A percentile compares a stretch with the other conserved stretches of the same genome.
phyloP scores from a whole-genome alignment of 2,797 vertebrate genomes.

The Danio jaintianensis region DNA sequence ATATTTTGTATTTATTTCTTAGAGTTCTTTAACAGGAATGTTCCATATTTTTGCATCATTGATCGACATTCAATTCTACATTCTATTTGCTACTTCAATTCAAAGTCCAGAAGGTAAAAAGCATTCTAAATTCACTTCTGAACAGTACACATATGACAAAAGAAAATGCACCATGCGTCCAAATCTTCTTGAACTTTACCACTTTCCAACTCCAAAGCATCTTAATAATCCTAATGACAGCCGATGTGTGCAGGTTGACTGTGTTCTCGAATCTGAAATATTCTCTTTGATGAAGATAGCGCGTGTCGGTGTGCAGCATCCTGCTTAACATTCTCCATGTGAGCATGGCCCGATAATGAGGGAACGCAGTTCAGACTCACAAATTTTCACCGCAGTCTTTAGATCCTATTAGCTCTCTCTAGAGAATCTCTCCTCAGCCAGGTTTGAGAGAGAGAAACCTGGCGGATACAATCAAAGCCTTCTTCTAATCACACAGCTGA shows the following conservation, averaged over 20 bases:
- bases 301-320: conserved; percentile 20
- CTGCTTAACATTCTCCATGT: conserved; percentile 47
- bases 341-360: conserved; percentile 49
- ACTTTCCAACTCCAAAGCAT: conserved; percentile 4
- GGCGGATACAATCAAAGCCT: conserved; percentile 40
- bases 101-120: no score
- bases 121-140: no score
- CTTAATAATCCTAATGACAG: conserved; percentile 47
- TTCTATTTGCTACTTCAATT: conserved; percentile 13
- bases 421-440: conserved; percentile 42
- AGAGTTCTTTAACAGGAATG: no score
- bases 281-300: conserved; percentile 57
- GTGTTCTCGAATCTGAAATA: conserved; percentile 37
- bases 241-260: conserved; percentile 41
- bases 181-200: not conserved
- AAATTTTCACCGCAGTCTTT: conserved; percentile 51
- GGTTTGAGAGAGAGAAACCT: conserved; percentile 45
- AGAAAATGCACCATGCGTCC: not conserved
- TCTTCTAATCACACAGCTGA: conserved; percentile 55
- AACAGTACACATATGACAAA: not conserved
- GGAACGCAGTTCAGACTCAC: conserved; percentile 48
- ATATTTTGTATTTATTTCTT: no score
- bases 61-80: no score
- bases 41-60: no score
- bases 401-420: conserved; percentile 52